Conservation (phyloP, 2,113 vertebrate species). For the Gymnarchus niloticus region DNA sequence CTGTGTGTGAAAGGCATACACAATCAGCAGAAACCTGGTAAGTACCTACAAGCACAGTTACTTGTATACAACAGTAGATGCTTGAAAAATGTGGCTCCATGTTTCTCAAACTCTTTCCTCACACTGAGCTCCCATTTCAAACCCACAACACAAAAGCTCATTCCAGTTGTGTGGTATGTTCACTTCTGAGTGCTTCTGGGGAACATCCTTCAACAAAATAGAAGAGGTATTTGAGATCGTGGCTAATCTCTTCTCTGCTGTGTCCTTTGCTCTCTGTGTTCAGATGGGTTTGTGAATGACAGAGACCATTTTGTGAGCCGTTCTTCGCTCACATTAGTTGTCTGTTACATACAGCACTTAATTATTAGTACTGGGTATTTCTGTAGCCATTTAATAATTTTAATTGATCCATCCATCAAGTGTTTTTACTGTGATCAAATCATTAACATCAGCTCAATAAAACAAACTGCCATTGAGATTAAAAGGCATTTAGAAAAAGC, state of each 20-base stretch:
- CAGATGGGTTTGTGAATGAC: background rate
- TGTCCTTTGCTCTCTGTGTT: background rate
- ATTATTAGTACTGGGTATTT: background rate
- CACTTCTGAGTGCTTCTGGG: background rate
- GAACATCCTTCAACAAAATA: background rate
- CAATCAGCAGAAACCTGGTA: background rate
- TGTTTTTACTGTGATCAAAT: conserved; percentile 1
- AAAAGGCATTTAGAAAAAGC: background rate
- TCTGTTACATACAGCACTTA: background rate
- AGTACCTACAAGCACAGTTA: background rate
- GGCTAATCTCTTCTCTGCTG: conserved; percentile 4
- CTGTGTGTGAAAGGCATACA: background rate
- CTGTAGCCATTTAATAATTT: background rate
- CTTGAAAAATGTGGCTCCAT: too few species aligned
- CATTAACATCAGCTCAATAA: background rate
- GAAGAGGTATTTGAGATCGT: background rate
- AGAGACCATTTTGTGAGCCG: background rate
- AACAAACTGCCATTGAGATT: background rate
- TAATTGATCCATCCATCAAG: background rate
- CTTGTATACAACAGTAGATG: background rate
- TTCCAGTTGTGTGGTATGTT: background rate
- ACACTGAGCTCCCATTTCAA: background rate
- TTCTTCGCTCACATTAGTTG: background rate
- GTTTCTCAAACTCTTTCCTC: background rate
- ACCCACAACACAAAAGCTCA: background rate